phyloP scores from a whole-genome alignment of 2,113 vertebrate species.

The Thunnus thynnus region DNA sequence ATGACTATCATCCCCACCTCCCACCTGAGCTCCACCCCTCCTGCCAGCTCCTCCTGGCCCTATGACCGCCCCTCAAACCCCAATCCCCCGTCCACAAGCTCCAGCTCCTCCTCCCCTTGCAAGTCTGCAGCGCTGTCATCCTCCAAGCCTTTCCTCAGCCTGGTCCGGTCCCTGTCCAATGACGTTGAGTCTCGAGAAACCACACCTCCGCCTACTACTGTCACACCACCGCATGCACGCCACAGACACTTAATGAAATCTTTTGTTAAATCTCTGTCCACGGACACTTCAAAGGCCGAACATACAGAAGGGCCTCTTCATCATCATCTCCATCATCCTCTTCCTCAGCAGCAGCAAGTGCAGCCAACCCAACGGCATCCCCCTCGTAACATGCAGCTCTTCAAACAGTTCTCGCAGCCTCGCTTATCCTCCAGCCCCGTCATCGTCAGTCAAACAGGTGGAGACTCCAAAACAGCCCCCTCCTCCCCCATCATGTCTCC shows the following conservation, averaged over 20 bases:
- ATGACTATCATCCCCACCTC: slow-evolving; percentile 81
- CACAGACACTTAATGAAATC: slow-evolving; percentile 98
- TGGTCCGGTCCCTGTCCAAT: slow-evolving; percentile 94
- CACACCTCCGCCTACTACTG: slow-evolving; percentile 81
- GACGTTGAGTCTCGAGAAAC: slow-evolving; percentile 94
- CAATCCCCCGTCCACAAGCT: slow-evolving; percentile 53
- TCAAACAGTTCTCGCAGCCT: slow-evolving; percentile 98
- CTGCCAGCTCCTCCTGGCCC: slow-evolving; percentile 86
- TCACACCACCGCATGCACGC: slow-evolving; percentile 80
- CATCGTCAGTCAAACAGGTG: slow-evolving; percentile 67
- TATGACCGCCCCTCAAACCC: slow-evolving; percentile 76
- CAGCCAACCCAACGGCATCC: slow-evolving; percentile 70
- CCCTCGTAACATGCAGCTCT: slow-evolving; percentile 95
- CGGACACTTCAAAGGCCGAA: slow-evolving; percentile 92
- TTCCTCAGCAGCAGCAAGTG: slow-evolving; percentile 51
- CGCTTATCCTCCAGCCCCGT: slow-evolving; percentile 79
- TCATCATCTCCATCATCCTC: slow-evolving; percentile 35
- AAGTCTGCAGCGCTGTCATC: slow-evolving; percentile 86
- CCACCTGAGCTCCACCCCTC: slow-evolving; percentile 80
- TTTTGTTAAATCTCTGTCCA: slow-evolving; percentile 96
- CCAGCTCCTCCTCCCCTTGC: slow-evolving; percentile 88
- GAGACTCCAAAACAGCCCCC: slow-evolving; percentile 97
- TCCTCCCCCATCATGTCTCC: slow-evolving; percentile 96
- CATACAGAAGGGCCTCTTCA: slow-evolving; percentile 84
- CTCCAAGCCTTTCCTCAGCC: slow-evolving; percentile 92